Evolutionary conservation across 1,140 invertebrate genomes (phyloP).

Genomic region (Trypoxylus dichotomus): DNA sequence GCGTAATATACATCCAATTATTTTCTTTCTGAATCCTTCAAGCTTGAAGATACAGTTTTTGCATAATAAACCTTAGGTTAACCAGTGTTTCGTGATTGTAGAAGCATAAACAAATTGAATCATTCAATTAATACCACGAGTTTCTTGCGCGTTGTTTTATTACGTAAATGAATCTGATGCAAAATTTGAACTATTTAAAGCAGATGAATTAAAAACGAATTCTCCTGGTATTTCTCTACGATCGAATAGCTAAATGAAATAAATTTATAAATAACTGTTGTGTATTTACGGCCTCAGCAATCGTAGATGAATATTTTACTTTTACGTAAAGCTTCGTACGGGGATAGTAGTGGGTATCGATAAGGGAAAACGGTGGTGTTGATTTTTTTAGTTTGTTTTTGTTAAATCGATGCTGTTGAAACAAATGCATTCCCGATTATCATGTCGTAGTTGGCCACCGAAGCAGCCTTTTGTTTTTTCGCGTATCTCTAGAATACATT

Average conservation of each 20-base stretch:
- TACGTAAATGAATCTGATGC: too few relatives aligned
- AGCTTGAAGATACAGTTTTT: too few relatives aligned
- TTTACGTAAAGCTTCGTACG: neutral
- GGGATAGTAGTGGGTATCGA: neutral
- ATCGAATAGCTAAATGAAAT: neutral
- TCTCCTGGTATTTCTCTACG: neutral
- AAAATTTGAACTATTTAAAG: neutral
- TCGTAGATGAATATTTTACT: neutral
- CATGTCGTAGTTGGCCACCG: neutral
- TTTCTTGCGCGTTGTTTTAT: too few relatives aligned
- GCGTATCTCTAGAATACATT: neutral
- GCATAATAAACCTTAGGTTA: too few relatives aligned
- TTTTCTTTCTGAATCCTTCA: too few relatives aligned
- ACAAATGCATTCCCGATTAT: neutral
- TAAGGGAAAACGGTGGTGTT: neutral
- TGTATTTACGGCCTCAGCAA: neutral
- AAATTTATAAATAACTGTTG: conserved; percentile 17
- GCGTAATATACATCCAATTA: too few relatives aligned
- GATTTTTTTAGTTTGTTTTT: neutral
- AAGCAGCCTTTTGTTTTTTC: conserved; percentile 13
- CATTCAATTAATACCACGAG: too few relatives aligned
- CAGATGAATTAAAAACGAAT: neutral
- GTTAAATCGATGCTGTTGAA: conserved; percentile 20
- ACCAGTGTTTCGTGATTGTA: too few relatives aligned
- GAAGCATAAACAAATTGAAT: too few relatives aligned